Evolutionary conservation across 1,140 invertebrate genomes (phyloP).

Genomic region (Monochamus saltuarius): DNA sequence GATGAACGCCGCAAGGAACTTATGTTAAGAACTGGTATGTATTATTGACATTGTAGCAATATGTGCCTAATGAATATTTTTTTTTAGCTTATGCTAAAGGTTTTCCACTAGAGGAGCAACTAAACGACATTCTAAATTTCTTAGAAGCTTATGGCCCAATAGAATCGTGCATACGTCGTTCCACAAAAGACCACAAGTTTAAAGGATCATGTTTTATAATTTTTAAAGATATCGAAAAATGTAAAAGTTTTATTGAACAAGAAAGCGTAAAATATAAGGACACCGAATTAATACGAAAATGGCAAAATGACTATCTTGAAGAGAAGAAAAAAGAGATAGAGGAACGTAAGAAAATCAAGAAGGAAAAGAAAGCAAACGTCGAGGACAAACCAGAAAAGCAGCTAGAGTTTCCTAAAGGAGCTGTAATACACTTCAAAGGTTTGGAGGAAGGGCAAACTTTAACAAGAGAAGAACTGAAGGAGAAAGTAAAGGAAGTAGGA

Average conservation of each 20-base stretch:
- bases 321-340: conserved; percentile 69
- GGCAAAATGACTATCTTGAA: conserved; percentile 70
- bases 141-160: conserved; percentile 70
- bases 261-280: conserved; percentile 74
- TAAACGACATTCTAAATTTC: conserved; percentile 75
- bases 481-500: conserved; percentile 61
- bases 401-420: conserved; percentile 64
- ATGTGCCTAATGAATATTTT: neutral
- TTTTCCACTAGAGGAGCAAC: conserved; percentile 70
- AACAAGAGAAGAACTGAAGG: conserved; percentile 70
- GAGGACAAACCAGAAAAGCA: conserved; percentile 50
- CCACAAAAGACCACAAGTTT: conserved; percentile 67
- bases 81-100: conserved; percentile 80
- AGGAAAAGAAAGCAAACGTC: conserved; percentile 51
- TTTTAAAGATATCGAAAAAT: conserved; percentile 74
- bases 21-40: conserved; percentile 62
- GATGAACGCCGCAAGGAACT: conserved; percentile 80
- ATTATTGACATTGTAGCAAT: neutral
- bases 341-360: conserved; percentile 59
- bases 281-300: conserved; percentile 67
- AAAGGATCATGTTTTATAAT: conserved; percentile 90
- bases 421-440: conserved; percentile 67
- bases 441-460: conserved; percentile 58
- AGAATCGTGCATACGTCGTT: conserved; percentile 76
- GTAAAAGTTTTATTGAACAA: conserved; percentile 63